phyloP scores from a whole-genome alignment of 2,888 invertebrate species.

The Adelognathus sp. region DNA sequence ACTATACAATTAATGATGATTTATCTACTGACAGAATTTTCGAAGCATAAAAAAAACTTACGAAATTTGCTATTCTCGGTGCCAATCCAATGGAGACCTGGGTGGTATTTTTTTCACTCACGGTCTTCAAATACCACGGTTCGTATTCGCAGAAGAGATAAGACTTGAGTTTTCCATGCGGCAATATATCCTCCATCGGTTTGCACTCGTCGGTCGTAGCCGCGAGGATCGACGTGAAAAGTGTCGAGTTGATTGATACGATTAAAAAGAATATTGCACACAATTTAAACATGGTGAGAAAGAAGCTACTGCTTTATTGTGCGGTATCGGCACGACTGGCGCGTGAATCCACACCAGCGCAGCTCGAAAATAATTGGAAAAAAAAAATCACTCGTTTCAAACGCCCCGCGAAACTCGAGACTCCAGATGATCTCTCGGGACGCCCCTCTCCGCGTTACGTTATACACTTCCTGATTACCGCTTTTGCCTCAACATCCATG shows the following conservation, averaged over 20 bases:
- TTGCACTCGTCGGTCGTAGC: slow-evolving; percentile 62
- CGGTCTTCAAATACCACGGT: slow-evolving; percentile 79
- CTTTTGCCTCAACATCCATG: slow-evolving; percentile 13
- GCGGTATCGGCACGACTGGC: slow-evolving; percentile 29
- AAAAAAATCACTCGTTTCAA: slow-evolving; percentile 51
- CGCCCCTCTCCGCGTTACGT: slow-evolving; percentile 4
- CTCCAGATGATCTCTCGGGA: slow-evolving; percentile 58
- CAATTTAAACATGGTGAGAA: slow-evolving; percentile 4
- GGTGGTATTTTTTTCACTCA: slow-evolving; percentile 81
- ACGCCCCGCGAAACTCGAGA: slow-evolving; percentile 69
- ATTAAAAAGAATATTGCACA: neutral
- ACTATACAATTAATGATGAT: neutral
- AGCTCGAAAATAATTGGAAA: slow-evolving; percentile 4
- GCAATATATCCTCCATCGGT: slow-evolving; percentile 60
- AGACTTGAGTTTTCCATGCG: slow-evolving; percentile 78
- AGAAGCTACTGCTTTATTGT: neutral
- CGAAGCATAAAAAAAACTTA: slow-evolving; percentile 60
- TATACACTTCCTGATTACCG: slow-evolving; percentile 25
- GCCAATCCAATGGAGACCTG: slow-evolving; percentile 82
- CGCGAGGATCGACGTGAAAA: neutral
- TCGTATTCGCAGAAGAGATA: slow-evolving; percentile 84
- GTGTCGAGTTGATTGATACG: neutral
- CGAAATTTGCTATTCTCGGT: slow-evolving; percentile 82
- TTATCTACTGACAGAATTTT: neutral
- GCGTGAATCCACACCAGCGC: neutral